Base-by-base conservation (phyloP, 2,113 vertebrate genomes). In the Microcebus griseorufus region DNA sequence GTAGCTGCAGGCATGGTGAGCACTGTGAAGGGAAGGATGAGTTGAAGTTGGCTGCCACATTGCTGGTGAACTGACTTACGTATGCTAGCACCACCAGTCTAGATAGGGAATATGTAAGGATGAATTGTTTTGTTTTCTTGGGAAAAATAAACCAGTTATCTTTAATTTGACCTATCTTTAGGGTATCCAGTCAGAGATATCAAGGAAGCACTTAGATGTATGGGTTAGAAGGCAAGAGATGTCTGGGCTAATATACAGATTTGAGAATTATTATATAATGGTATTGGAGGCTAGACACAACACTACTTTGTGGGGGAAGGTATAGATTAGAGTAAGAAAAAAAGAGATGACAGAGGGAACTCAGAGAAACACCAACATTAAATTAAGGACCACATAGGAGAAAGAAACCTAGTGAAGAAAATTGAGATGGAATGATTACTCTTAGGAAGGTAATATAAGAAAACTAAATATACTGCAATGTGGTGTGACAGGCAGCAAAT, bases 141-240 rank as follows among this genome's bases (percentile, higher is more conserved):
- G 45, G 29, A 76, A 69, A 64, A n/a, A 45, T 39, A 76, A 97
- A 79, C 42, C 5, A 86, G 18, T 95, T 89, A 72, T 76, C 67
- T 90, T 95, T 79, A 93, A 89, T 82, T 87, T 93, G 55, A 92
- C 37, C 16, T 87, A 10, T 64, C 73, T 86, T 96, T 87, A 94
- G 39, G 42, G 64, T 87, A 73, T 34, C 22, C 51, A 67, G 3
- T 58, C 91, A 83, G 73, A 79, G 79, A 72, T 70, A 65, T 3
- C 58, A 92, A 55, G 48, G 84, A 89, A 67, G 39, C n/a, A 69
- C 9, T 72, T 92, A 60, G 58, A 23, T 88, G 37, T 87, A 78
- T 67, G 62, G 51, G 18, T 82, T 32, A 80, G 80, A 88, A 93
- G 78, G 9, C 83, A 62, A 88, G 62, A 95, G 53, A 69, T 48